Conservation (phyloP, 1,140 invertebrate genomes). For the Contarinia nasturtii region DNA sequence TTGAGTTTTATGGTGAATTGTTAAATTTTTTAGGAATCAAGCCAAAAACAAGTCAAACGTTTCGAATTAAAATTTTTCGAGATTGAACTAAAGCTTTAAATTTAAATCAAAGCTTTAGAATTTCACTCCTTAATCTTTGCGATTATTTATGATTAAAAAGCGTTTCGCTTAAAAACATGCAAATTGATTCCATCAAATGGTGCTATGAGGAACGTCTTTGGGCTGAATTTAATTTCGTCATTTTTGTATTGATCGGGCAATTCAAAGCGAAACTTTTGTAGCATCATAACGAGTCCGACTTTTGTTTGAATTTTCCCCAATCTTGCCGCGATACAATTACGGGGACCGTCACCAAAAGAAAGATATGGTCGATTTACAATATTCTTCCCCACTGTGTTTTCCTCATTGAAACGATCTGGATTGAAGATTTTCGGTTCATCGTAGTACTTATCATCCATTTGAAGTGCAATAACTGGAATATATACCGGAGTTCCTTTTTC, state of each 20-base stretch:
- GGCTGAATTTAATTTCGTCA: neutral
- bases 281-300: conserved; percentile 19
- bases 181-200: conserved; percentile 14
- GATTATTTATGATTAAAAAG: too few species aligned
- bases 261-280: conserved; percentile 20
- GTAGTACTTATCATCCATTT: conserved; percentile 14
- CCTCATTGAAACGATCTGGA: conserved; percentile 33
- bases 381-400: conserved; percentile 3
- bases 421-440: conserved; percentile 36
- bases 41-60: too few species aligned
- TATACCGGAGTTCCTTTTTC: conserved; percentile 24
- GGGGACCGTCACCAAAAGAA: conserved; percentile 33
- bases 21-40: too few species aligned
- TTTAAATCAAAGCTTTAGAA: too few species aligned
- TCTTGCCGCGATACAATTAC: conserved; percentile 33
- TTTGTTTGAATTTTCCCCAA: conserved; percentile 22
- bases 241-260: conserved; percentile 5
- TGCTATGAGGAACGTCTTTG: conserved; percentile 6
- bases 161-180: neutral
- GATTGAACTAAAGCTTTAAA: too few species aligned
- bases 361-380: conserved; percentile 15
- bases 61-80: too few species aligned
- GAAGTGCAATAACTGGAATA: conserved; percentile 21
- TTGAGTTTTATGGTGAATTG: too few species aligned
- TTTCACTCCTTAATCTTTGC: too few species aligned